Base-by-base conservation (phyloP, 2,113 vertebrate species). In the Pelecanus crispus region DNA sequence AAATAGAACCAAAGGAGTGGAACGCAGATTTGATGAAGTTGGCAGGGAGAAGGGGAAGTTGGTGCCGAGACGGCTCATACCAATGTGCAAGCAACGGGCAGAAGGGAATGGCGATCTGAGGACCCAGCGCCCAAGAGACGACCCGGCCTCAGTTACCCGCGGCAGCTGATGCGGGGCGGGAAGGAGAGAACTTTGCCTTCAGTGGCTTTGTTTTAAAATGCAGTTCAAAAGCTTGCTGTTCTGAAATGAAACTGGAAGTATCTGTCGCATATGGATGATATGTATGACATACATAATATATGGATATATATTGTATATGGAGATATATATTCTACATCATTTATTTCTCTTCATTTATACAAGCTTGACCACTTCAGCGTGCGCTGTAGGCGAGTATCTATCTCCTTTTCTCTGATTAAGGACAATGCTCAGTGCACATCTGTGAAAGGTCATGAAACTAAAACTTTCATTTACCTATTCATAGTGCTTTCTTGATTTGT, bases 61-160 rank as follows among this genome's bases (percentile, higher is more conserved):
- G 34, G 21, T 5, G 38, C n/a, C 5, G 11, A 85, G 42, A 12
- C 5, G 8, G 52, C 38, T 86, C 17, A 4, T 3, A 2, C 11
- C 2, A 16, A 65, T 19, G 6, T 50, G 34, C 9, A 5, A 77
- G 32, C 18, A 26, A 36, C 2, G 12, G 20, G 22, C 31, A 59
- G 20, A 18, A 36, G 34, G 79, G 55, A 21, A 9, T 0, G 15
- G 7, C 0, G 2, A 5, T 4, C 14, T 8, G 2, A 4, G 45
- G 6, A 11, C 9, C 9, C 7, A 5, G 7, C 3, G 0, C 13
- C 0, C 31, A 1, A 2, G 10, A 12, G 42, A 16, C 15, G 2
- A 4, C 36, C 17, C 17, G 4, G 4, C 7, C 65, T 16, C 13
- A 1, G 59, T 5, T 50, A 31, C 11, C 38, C 15, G 40, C 1